Conservation (phyloP, 2,888 invertebrate species). For the Cephus rjabovi region DNA sequence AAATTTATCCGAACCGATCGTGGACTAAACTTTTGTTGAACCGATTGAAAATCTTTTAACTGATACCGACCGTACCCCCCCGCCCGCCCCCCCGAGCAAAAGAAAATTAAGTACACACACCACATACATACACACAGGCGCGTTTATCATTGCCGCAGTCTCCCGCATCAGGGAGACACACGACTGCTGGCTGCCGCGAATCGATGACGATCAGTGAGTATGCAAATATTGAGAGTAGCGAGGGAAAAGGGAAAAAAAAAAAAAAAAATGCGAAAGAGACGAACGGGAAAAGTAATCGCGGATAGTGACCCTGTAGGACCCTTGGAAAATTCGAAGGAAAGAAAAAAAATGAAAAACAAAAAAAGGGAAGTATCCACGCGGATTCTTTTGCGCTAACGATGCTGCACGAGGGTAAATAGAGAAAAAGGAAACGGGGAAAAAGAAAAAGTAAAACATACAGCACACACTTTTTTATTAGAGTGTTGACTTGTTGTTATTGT, state of each 20-base stretch:
- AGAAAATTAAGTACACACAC: too few relatives aligned
- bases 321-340: conserved; percentile 23
- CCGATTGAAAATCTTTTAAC: too few relatives aligned
- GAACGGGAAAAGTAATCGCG: conserved; percentile 22
- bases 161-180: background rate
- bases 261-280: conserved; percentile 18
- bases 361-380: conserved; percentile 1
- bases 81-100: too few relatives aligned
- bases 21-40: too few relatives aligned
- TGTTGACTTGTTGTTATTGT: conserved; percentile 67
- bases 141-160: too few relatives aligned
- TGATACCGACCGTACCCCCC: too few relatives aligned
- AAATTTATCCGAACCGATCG: too few relatives aligned
- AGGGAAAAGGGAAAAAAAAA: conserved; percentile 6
- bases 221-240: conserved; percentile 8
- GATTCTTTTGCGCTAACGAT: conserved; percentile 22
- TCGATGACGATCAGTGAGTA: background rate
- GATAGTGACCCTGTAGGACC: background rate
- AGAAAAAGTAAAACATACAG: conserved; percentile 41
- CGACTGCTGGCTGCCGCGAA: background rate
- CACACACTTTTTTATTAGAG: conserved; percentile 55
- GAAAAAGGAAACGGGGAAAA: conserved; percentile 12
- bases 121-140: too few relatives aligned
- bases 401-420: conserved; percentile 20
- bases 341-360: background rate